Conservation (phyloP, 2,888 invertebrate genomes). For the Brachyptera putata region DNA sequence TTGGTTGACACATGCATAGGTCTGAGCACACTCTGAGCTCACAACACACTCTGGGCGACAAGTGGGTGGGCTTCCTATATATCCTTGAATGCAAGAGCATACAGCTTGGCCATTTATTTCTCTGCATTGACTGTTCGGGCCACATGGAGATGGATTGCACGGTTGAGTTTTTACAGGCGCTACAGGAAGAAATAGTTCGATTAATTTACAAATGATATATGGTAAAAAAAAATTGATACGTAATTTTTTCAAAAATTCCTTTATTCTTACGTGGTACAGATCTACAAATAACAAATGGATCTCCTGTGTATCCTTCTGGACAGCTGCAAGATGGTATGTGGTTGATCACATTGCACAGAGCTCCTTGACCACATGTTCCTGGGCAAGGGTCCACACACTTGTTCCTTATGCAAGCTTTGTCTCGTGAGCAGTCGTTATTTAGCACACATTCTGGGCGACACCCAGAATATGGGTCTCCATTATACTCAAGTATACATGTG, state of each 20-base stretch:
- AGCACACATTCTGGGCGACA: slow-evolving; percentile 75
- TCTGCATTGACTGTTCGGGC: slow-evolving; percentile 39
- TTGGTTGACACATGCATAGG: slow-evolving; percentile 73
- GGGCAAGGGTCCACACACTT: slow-evolving; percentile 71
- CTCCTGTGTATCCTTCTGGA: slow-evolving; percentile 46
- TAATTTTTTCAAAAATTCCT: neutral
- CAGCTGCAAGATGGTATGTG: slow-evolving; percentile 66
- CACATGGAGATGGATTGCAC: slow-evolving; percentile 42
- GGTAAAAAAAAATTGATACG: neutral
- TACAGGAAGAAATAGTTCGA: slow-evolving; percentile 17
- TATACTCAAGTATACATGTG: slow-evolving; percentile 62
- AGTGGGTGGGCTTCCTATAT: slow-evolving; percentile 72
- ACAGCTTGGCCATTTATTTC: slow-evolving; percentile 59
- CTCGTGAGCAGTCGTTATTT: slow-evolving; percentile 64
- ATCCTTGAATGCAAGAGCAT: slow-evolving; percentile 73
- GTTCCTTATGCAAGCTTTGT: slow-evolving; percentile 66
- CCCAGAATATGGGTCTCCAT: slow-evolving; percentile 58
- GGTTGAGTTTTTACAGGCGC: slow-evolving; percentile 36
- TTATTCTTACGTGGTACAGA: slow-evolving; percentile 35
- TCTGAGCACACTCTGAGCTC: slow-evolving; percentile 76
- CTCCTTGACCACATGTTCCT: slow-evolving; percentile 59
- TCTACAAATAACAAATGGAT: slow-evolving; percentile 53
- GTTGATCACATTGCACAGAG: slow-evolving; percentile 58
- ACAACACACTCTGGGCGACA: slow-evolving; percentile 79
- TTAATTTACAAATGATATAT: neutral